A percentile compares a stretch with the other conserved stretches of the same genome.
Conservation (phyloP, 1,140 invertebrate species). For the Triops cancriformis region DNA sequence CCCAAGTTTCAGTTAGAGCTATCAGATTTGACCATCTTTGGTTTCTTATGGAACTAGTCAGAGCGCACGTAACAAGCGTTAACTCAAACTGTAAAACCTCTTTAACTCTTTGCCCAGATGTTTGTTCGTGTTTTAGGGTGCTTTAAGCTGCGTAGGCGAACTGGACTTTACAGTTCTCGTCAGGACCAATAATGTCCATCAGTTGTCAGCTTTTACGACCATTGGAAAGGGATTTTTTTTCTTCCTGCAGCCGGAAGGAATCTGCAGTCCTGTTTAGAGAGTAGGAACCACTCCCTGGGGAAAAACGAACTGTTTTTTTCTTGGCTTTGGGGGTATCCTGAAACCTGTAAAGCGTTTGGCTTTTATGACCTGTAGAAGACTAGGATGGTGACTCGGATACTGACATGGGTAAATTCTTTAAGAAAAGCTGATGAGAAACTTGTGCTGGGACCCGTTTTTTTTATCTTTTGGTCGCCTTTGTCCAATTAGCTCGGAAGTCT, state of each 20-base stretch:
- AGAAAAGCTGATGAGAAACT: no score
- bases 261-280: no score
- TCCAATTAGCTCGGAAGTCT: no score
- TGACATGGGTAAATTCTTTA: no score
- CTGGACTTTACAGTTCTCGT: background rate
- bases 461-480: no score
- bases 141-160: background rate
- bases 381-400: no score
- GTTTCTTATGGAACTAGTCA: background rate
- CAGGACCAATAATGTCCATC: constrained; percentile 4
- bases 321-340: no score
- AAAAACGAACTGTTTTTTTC: no score
- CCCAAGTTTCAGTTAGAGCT: background rate
- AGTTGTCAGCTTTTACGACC: background rate
- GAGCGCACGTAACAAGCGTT: background rate
- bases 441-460: no score
- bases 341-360: no score
- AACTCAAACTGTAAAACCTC: background rate
- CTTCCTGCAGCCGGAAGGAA: background rate
- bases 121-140: background rate
- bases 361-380: no score
- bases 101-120: background rate
- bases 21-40: background rate
- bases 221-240: background rate
- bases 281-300: background rate